Evolutionary conservation across 1,140 invertebrate species (phyloP), one percentile per base, ranked within the genome.

Genomic region (Oreohelix idahoensis): DNA sequence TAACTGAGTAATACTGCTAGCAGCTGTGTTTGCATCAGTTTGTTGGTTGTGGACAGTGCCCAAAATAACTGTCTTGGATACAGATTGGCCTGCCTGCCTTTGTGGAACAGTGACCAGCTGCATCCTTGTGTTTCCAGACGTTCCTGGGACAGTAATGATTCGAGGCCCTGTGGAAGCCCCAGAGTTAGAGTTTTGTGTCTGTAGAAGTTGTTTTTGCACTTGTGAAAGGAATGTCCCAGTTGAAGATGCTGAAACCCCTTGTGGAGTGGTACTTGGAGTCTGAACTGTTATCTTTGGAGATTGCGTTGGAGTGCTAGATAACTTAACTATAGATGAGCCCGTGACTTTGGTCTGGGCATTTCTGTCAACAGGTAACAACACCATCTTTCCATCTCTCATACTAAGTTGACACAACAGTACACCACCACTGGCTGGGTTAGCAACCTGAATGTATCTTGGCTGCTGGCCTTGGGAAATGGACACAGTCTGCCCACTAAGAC

Each of bases 301-400:
- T 5, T 49, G 15, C 8, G 49, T 5, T 29, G 53, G 8, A 63
- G 76, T 36, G 49, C 15, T 38, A 1, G 38, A 26, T 20, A 51
- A 4, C n/a, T 49, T 53, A 2, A 36, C 2, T 4, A 58, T 15
- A 26, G 78, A 69, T 29, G 58, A 23, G 63, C 58, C 36, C 20
- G 53, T 42, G 26, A 26, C 5, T 20, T 73, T 39, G 2, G 79
- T 53, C 15, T 45, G 70, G 42, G 35, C 51, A n/a, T 13, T 51
- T 38, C 51, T 81, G 26, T 49, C 32, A 35, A 81, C 79, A 13
- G 79, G 79, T 29, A 81, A 11, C 13, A 81, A 69, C 20, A 81
- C 70, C 39, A 81, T 73, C 39, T 81, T 81, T 11, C 70, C 79
- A 26, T 45, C 70, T 73, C 45, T 71, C 17, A 73, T 39, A 0